Evolutionary conservation across 2,797 vertebrate genomes (phyloP).

Genomic region (Sebastiscus tertius): DNA sequence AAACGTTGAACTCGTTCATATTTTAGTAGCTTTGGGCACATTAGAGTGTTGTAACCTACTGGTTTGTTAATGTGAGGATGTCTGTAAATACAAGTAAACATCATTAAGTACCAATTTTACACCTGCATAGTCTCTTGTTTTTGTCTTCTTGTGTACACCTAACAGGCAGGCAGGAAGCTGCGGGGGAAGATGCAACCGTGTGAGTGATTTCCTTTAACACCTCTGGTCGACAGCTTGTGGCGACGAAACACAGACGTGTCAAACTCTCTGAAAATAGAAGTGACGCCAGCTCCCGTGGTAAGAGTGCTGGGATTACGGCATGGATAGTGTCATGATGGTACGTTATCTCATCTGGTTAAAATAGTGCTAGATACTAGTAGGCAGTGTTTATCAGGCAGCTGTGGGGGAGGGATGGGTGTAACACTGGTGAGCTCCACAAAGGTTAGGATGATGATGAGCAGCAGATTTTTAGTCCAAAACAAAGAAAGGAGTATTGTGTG

Average conservation of each 20-base stretch:
- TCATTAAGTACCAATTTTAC: neutral
- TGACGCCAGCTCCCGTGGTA: conserved; percentile 10
- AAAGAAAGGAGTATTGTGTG: neutral
- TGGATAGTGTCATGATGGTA: neutral
- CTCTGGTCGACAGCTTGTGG: conserved; percentile 28
- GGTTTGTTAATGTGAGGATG: neutral
- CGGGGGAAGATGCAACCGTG: neutral
- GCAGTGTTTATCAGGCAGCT: neutral
- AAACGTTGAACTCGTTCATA: neutral
- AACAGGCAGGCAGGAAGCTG: neutral
- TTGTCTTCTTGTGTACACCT: neutral
- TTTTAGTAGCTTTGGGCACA: neutral
- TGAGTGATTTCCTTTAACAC: conserved; percentile 21
- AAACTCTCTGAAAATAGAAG: conserved; percentile 53
- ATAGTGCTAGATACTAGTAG: neutral
- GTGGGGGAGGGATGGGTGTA: neutral
- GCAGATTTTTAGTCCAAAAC: neutral
- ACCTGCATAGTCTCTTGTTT: neutral
- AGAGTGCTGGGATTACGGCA: conserved; percentile 12
- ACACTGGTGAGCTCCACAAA: neutral
- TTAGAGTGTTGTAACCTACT: neutral
- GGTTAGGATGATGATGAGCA: neutral
- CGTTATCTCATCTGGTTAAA: conserved; percentile 47
- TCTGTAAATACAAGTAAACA: neutral
- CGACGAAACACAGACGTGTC: conserved; percentile 58